These are phyloP conservation scores for Shinisaurus crocodilurus DNA, from an alignment of 2,113 vertebrate species.

Conservation along the genomic window DNA sequence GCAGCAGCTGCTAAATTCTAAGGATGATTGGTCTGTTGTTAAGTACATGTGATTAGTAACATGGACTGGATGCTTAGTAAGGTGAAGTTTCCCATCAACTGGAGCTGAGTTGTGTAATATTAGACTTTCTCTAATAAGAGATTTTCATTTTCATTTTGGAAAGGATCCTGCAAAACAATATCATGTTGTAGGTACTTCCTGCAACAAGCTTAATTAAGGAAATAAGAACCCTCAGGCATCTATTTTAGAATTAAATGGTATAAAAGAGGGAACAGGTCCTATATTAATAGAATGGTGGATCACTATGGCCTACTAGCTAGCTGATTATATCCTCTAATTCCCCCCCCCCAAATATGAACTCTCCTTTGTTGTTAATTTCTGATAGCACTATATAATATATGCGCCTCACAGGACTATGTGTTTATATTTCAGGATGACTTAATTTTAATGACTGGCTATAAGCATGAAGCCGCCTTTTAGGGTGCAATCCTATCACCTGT, in stretches of 20 bases:
- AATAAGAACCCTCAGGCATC: background rate
- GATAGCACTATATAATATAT: background rate
- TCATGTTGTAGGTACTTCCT: slow-evolving; percentile 2
- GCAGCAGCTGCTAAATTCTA: background rate
- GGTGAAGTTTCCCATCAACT: slow-evolving; percentile 16
- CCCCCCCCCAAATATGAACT: accelerated
- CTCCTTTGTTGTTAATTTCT: background rate
- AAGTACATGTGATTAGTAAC: background rate
- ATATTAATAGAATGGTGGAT: background rate
- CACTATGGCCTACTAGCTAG: background rate
- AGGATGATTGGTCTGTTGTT: background rate
- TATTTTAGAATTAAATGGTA: background rate
- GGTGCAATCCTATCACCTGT: too few relatives aligned
- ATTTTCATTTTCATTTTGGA: slow-evolving; percentile 7
- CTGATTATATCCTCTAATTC: background rate
- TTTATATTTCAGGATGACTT: background rate
- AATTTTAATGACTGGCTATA: background rate
- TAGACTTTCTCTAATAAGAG: background rate
- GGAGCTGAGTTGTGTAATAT: background rate
- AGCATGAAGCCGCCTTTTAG: background rate
- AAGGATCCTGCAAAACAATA: slow-evolving; percentile 12
- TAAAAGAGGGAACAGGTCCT: background rate
- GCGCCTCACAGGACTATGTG: background rate
- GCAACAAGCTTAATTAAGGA: background rate
- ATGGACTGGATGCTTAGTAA: background rate